Evolutionary conservation across 2,797 vertebrate species (phyloP).

Genomic region (Lophius americanus): DNA sequence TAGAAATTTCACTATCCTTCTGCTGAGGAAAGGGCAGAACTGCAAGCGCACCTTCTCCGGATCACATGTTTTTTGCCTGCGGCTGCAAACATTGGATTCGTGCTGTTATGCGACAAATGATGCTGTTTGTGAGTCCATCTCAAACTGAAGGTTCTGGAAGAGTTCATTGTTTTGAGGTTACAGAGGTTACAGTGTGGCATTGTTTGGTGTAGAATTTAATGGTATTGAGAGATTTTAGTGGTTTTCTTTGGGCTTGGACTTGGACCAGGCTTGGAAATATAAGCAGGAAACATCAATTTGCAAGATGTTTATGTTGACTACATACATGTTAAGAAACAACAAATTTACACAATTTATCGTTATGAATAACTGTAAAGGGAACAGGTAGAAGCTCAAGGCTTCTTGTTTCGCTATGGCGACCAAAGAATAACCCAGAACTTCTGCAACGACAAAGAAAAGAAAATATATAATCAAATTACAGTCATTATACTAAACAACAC

Average conservation of each 20-base stretch:
- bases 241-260: background rate
- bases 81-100: slow-evolving; percentile 55
- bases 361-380: too few relatives aligned
- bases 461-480: too few relatives aligned
- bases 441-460: too few relatives aligned
- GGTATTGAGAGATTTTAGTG: slow-evolving; percentile 1
- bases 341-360: too few relatives aligned
- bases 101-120: slow-evolving; percentile 9
- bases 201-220: slow-evolving; percentile 7
- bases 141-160: slow-evolving; percentile 18
- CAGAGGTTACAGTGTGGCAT: background rate
- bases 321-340: too few relatives aligned
- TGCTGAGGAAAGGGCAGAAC: slow-evolving; percentile 19
- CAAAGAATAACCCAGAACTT: too few relatives aligned
- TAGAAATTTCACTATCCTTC: slow-evolving; percentile 40
- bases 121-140: slow-evolving; percentile 35
- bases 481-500: too few relatives aligned
- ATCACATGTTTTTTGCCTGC: slow-evolving; percentile 47
- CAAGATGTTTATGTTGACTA: too few relatives aligned
- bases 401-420: too few relatives aligned
- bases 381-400: too few relatives aligned
- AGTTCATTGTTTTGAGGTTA: slow-evolving; percentile 15
- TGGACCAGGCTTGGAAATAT: background rate
- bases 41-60: slow-evolving; percentile 13
- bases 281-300: too few relatives aligned